Evolutionary conservation across 2,113 vertebrate species (phyloP).

Genomic region (Pituophis catenifer): DNA sequence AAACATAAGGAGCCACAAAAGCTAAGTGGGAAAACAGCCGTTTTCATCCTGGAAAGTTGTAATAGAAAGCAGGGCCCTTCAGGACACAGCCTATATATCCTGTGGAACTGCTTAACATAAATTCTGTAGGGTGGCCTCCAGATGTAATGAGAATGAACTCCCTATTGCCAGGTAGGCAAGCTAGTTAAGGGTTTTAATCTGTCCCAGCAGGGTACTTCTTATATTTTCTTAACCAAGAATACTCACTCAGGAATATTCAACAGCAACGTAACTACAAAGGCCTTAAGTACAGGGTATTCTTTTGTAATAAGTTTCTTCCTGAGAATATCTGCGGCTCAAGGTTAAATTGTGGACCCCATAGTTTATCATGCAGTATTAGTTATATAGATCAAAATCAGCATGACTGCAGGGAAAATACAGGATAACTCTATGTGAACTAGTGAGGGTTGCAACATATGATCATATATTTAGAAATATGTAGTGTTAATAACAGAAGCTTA

Average conservation of each 20-base stretch:
- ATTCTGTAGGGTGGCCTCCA: background rate
- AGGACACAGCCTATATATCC: background rate
- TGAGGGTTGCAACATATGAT: background rate
- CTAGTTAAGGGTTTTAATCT: background rate
- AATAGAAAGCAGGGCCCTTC: background rate
- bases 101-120: background rate
- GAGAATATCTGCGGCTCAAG: background rate
- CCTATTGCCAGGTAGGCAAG: background rate
- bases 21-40: conserved; percentile 6
- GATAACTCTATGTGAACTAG: background rate
- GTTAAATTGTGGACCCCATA: background rate
- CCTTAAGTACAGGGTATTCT: background rate
- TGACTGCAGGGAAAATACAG: background rate
- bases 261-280: background rate
- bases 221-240: background rate
- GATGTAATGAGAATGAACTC: background rate
- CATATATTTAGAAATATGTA: background rate
- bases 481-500: background rate
- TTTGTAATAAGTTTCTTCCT: background rate
- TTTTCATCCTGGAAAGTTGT: conserved; percentile 15
- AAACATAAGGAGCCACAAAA: background rate
- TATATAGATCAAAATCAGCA: background rate
- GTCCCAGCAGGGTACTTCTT: background rate
- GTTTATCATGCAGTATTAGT: background rate
- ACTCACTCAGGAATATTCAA: too few relatives aligned